phyloP scores from a whole-genome alignment of 2,888 invertebrate genomes.

The Hyposoter didymator region DNA sequence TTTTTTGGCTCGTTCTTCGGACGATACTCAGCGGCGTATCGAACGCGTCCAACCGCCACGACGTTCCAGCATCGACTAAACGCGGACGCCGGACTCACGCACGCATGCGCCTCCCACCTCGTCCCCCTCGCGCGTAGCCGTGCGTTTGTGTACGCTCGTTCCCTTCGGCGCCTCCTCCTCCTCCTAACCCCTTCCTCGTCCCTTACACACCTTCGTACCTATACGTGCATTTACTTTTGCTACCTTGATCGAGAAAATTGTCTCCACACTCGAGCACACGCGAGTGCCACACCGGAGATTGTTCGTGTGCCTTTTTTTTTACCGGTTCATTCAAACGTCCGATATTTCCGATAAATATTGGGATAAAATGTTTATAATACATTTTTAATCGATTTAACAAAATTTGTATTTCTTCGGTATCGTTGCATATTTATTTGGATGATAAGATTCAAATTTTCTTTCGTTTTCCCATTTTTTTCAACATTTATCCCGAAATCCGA shows the following conservation, averaged over 20 bases:
- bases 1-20: slow-evolving; percentile 37
- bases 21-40: slow-evolving; percentile 18
- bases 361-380: no score
- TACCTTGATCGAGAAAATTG: slow-evolving; percentile 1
- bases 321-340: slow-evolving; percentile 12
- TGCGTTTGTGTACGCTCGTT: not conserved
- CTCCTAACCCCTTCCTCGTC: not conserved
- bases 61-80: slow-evolving; percentile 79
- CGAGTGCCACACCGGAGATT: slow-evolving; percentile 11
- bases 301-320: not conserved
- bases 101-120: slow-evolving; percentile 69
- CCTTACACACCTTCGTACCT: not conserved
- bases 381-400: not conserved
- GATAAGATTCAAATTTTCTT: not conserved
- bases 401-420: not conserved
- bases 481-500: not conserved
- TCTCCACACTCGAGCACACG: slow-evolving; percentile 12
- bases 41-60: slow-evolving; percentile 69
- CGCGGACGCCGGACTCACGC: slow-evolving; percentile 57
- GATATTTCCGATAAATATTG: not conserved
- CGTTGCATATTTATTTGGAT: not conserved
- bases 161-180: not conserved
- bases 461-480: not conserved
- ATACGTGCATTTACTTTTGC: slow-evolving; percentile 11
- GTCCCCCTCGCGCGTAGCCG: not conserved